Conservation (phyloP, 2,888 invertebrate genomes). For the Dasysyrphus tricinctus region DNA sequence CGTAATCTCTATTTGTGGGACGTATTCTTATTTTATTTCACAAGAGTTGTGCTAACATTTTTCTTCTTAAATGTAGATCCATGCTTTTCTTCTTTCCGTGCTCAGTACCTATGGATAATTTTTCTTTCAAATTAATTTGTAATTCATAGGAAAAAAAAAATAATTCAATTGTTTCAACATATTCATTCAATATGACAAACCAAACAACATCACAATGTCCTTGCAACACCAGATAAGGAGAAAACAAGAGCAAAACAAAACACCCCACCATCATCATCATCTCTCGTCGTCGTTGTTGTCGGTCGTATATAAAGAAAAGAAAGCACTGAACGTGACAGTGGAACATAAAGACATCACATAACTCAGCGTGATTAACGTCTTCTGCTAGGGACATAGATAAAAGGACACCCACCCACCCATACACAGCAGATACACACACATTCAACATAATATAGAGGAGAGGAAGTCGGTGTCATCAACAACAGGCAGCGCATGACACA, state of each 20-base stretch:
- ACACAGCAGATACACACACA: constrained; percentile 11
- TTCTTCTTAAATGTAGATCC: background rate
- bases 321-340: constrained; percentile 74
- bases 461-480: constrained; percentile 69
- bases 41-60: no score
- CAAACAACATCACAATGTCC: constrained; percentile 44
- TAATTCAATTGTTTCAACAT: constrained; percentile 1
- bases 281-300: background rate
- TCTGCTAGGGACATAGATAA: constrained; percentile 71
- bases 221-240: constrained; percentile 29
- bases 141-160: background rate
- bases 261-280: constrained; percentile 16
- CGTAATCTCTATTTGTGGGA: no score
- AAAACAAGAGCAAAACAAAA: constrained; percentile 46
- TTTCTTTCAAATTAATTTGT: background rate
- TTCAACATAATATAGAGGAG: constrained; percentile 39
- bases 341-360: constrained; percentile 83
- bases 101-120: background rate
- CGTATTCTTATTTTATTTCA: background rate
- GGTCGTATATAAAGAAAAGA: constrained; percentile 52
- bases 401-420: constrained; percentile 48
- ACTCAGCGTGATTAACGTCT: constrained; percentile 83
- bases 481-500: constrained; percentile 72
- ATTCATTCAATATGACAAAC: constrained; percentile 21
- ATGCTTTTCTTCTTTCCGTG: background rate